phyloP scores from a whole-genome alignment of 2,113 vertebrate genomes.

The Lasiurus borealis region DNA sequence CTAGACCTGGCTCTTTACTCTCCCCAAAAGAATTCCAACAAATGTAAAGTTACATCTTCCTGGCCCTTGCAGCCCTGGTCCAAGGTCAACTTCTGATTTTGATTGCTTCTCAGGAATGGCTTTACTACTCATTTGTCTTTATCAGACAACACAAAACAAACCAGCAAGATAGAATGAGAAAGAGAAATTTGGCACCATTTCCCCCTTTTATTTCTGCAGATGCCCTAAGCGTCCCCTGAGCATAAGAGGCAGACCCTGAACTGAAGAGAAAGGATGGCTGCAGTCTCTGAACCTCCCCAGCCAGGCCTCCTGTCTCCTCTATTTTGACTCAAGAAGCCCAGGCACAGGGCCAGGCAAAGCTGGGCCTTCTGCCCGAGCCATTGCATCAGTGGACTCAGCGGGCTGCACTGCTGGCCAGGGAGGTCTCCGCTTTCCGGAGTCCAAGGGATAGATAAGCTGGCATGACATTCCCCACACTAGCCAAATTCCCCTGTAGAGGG shows the following conservation, averaged over 20 bases:
- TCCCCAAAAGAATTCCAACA: background rate
- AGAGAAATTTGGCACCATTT: background rate
- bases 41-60: background rate
- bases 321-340: constrained; percentile 9
- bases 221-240: background rate
- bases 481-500: constrained; percentile 23
- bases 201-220: constrained; percentile 14
- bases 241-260: background rate
- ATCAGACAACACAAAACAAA: background rate
- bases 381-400: constrained; percentile 67
- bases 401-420: constrained; percentile 52
- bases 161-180: background rate
- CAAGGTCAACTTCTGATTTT: background rate
- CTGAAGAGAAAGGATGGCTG: background rate
- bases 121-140: background rate
- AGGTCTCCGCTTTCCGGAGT: constrained; percentile 76
- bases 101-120: background rate
- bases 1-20: background rate
- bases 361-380: constrained; percentile 72
- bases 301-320: constrained; percentile 3
- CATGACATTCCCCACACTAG: background rate
- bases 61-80: background rate
- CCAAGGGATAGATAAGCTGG: constrained; percentile 43
- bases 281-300: background rate
- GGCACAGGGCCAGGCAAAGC: constrained; percentile 65